Evolutionary conservation across 2,797 vertebrate genomes (phyloP).

Genomic region (Danio choprae): DNA sequence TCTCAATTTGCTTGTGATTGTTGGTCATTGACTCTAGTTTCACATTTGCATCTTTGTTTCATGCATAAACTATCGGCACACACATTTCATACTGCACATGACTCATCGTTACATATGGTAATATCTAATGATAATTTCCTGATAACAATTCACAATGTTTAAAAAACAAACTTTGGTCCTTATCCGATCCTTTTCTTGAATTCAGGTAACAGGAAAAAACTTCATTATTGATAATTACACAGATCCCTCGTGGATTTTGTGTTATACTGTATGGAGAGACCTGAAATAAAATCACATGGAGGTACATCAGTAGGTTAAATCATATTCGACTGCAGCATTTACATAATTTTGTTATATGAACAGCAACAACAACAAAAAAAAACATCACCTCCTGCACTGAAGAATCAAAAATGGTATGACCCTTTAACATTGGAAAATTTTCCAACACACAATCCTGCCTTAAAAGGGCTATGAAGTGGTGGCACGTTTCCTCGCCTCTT

Average conservation of each 20-base stretch:
- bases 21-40: too few species aligned
- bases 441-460: neutral
- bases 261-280: constrained; percentile 71
- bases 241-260: constrained; percentile 80
- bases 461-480: constrained; percentile 38
- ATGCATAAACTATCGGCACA: too few species aligned
- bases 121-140: neutral
- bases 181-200: constrained; percentile 74
- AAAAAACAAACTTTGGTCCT: constrained; percentile 78
- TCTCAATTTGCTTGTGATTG: too few species aligned
- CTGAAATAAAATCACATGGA: constrained; percentile 56
- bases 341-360: rapidly evolving
- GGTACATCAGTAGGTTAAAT: neutral
- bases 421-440: neutral
- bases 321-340: neutral
- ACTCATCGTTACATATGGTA: too few species aligned
- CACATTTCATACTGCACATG: too few species aligned
- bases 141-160: too few species aligned
- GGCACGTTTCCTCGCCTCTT: constrained; percentile 66
- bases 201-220: constrained; percentile 68
- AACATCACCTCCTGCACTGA: neutral
- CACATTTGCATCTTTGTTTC: too few species aligned
- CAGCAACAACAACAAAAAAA: too few species aligned
- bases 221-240: constrained; percentile 88
- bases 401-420: neutral